Evolutionary conservation across 2,888 invertebrate genomes (phyloP), one percentile per base, ranked within the genome.

Genomic region (Eupithecia pulchellata): DNA sequence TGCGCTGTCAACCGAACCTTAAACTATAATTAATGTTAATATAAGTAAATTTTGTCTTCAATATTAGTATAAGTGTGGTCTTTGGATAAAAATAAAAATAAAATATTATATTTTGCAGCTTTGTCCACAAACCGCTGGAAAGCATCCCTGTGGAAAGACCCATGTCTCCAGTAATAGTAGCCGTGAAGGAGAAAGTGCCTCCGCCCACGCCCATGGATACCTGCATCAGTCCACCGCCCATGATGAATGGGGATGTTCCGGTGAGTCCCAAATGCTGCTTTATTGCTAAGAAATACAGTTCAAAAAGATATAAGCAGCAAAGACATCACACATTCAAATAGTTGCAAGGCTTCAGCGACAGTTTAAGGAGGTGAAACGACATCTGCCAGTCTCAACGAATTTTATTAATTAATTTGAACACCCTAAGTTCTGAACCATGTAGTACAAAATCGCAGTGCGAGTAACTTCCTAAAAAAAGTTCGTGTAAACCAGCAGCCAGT

Each of bases 151-250:
- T 77, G 0, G 91, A 90, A 66, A 85, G 83, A 4, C 89, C 90
- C 0, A 78, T 90, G 0, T 89, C 91, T 0, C 88, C 89, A 25
- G 61, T 32, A 20, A 20, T 61, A 17, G 32, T 61, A 34, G 61
- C 32, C 13, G 32, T 32, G 71, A 79, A 78, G 55, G 79, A 82
- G 71, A 78, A 82, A 72, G 71, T 79, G 0, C 87, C 91, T 0
- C 86, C 91, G 1, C 87, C 89, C 0, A 78, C 89, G 2, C 87
- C 90, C 0, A 89, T 90, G 86, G 93, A 93, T 73, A 90, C 90
- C 0, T 93, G 93, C 74, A 84, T 89, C 63, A 94, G 93, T 69
- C 93, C 93, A 0, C 91, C 93, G 71, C 91, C 89, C 0, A 82
- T 83, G 71, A 83, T 88, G 77, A 93, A 93, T 61, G 93, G 92